Percentiles rank a stretch among this genome's conserved stretches.
phyloP scores from a whole-genome alignment of 2,113 vertebrate species.

The Glareola pratincola region DNA sequence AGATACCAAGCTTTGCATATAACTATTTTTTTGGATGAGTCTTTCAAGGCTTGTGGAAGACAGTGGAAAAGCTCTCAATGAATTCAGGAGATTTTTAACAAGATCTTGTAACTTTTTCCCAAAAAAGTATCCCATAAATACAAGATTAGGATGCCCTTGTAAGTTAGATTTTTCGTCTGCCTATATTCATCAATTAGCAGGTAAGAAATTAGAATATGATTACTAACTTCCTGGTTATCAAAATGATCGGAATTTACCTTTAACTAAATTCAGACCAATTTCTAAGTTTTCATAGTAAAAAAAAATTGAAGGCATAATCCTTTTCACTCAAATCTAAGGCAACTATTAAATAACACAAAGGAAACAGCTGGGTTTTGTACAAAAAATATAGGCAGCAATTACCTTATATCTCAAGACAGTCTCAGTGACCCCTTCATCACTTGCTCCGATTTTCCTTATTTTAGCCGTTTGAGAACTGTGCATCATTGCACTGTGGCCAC shows the following conservation, averaged over 20 bases:
- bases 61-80: background rate
- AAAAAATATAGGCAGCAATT: background rate
- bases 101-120: background rate
- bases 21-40: background rate
- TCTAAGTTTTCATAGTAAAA: background rate
- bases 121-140: background rate
- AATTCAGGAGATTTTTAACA: background rate
- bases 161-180: background rate
- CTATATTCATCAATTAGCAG: background rate
- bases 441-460: background rate
- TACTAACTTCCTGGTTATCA: background rate
- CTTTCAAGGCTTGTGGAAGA: background rate
- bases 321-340: background rate
- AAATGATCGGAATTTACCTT: background rate
- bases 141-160: background rate
- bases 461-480: background rate
- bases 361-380: background rate
- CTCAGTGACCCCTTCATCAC: background rate
- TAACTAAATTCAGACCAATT: background rate
- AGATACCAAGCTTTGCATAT: background rate
- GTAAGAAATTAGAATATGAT: background rate
- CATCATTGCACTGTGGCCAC: background rate
- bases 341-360: background rate
- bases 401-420: background rate
- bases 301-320: background rate